Evolutionary conservation across 2,113 vertebrate species (phyloP).

Genomic region (Ifrita kowaldi): DNA sequence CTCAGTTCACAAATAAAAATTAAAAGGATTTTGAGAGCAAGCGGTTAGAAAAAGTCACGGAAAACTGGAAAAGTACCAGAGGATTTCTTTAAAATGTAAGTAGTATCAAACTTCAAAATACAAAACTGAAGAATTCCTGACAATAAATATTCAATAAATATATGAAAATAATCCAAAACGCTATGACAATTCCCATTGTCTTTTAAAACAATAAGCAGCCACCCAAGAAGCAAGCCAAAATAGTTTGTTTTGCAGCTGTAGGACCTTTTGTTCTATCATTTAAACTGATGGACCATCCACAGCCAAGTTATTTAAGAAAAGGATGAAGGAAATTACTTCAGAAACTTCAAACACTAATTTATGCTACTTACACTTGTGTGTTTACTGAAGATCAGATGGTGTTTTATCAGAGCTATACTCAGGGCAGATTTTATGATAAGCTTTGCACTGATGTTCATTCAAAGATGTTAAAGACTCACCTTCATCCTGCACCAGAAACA

Average conservation of each 20-base stretch:
- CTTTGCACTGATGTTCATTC: neutral
- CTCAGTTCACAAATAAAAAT: slow-evolving; percentile 23
- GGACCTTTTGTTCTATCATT: slow-evolving; percentile 39
- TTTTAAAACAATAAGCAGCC: slow-evolving; percentile 42
- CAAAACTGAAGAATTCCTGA: neutral
- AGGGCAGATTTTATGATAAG: neutral
- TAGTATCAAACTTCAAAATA: slow-evolving; percentile 15
- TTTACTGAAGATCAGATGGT: neutral
- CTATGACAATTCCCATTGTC: slow-evolving; percentile 43
- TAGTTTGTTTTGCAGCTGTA: slow-evolving; percentile 30
- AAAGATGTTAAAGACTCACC: neutral
- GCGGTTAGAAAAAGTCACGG: neutral
- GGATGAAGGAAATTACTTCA: neutral
- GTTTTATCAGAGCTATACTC: neutral
- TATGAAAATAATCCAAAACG: slow-evolving; percentile 31
- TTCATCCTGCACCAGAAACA: neutral
- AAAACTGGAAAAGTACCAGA: slow-evolving; percentile 20
- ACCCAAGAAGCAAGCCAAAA: slow-evolving; percentile 57
- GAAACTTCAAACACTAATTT: neutral
- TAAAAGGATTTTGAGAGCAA: neutral
- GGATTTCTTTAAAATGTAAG: slow-evolving; percentile 5
- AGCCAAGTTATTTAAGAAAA: neutral
- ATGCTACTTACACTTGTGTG: neutral
- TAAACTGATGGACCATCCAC: neutral
- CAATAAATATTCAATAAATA: slow-evolving; percentile 51